phyloP scores from a whole-genome alignment of 2,113 vertebrate genomes.

The Gadus chalcogrammus region DNA sequence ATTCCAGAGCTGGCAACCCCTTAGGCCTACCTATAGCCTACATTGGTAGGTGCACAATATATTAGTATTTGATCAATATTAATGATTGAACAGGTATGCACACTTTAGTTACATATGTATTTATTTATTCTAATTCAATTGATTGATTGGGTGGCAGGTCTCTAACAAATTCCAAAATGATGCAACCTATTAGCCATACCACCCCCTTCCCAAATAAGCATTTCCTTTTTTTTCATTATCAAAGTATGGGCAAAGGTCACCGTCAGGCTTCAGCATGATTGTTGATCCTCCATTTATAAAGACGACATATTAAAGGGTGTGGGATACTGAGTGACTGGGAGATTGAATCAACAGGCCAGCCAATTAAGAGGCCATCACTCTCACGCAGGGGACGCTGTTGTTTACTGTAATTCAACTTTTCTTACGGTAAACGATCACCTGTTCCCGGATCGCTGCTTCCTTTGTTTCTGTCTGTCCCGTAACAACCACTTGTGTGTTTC shows the following conservation, averaged over 20 bases:
- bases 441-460: constrained; percentile 5
- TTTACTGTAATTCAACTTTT: constrained; percentile 18
- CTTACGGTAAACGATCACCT: constrained; percentile 14
- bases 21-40: too few species aligned
- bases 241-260: constrained; percentile 37
- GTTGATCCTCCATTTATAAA: constrained; percentile 36
- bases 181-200: constrained; percentile 6
- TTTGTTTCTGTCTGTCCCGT: constrained; percentile 25
- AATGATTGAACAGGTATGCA: too few species aligned
- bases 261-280: constrained; percentile 12
- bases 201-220: neutral
- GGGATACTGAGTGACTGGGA: constrained; percentile 17
- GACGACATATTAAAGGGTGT: constrained; percentile 16
- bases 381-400: constrained; percentile 3
- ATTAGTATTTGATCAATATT: too few species aligned
- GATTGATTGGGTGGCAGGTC: too few species aligned
- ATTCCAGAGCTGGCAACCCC: too few species aligned
- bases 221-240: constrained; percentile 18
- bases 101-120: too few species aligned
- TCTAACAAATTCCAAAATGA: too few species aligned
- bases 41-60: too few species aligned
- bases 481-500: neutral
- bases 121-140: too few species aligned
- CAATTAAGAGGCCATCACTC: constrained; percentile 31
- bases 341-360: constrained; percentile 29